Percentiles rank a stretch among this genome's conserved stretches.
Evolutionary conservation across 2,797 vertebrate genomes (phyloP).

Genomic region (Semaprochilodus insignis): DNA sequence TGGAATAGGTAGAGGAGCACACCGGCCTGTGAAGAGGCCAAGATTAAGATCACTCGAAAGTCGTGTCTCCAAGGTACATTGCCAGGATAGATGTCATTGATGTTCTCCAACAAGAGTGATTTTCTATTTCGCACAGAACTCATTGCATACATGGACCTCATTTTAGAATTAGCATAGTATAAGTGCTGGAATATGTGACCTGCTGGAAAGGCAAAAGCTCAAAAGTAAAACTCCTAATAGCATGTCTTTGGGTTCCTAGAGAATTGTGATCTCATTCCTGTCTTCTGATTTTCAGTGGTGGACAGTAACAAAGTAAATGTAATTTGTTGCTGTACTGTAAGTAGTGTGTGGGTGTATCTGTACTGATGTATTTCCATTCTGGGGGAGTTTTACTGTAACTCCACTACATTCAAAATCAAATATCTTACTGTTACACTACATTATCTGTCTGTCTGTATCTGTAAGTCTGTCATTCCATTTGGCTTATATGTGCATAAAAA

Average conservation of each 20-base stretch:
- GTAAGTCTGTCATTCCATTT: too few relatives aligned
- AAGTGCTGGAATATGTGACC: not conserved
- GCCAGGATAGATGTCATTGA: not conserved
- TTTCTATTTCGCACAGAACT: not conserved
- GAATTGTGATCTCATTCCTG: not conserved
- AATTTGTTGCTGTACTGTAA: too few relatives aligned
- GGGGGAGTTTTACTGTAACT: too few relatives aligned
- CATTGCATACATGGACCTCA: not conserved
- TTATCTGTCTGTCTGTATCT: too few relatives aligned
- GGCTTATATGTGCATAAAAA: too few relatives aligned
- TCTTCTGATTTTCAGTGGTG: too few relatives aligned
- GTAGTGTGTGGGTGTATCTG: too few relatives aligned
- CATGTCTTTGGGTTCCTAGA: not conserved
- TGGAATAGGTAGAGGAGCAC: not conserved
- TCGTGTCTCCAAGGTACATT: not conserved
- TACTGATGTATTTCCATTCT: too few relatives aligned
- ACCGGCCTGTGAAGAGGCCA: not conserved
- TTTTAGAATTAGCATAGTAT: not conserved
- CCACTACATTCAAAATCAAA: too few relatives aligned
- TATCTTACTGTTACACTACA: too few relatives aligned
- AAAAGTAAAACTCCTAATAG: not conserved
- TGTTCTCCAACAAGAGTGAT: not conserved
- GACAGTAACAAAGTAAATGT: too few relatives aligned
- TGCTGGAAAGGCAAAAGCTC: not conserved
- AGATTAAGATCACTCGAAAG: not conserved